Evolutionary conservation across 2,797 vertebrate genomes (phyloP).

Genomic region (Botia kubotai): DNA sequence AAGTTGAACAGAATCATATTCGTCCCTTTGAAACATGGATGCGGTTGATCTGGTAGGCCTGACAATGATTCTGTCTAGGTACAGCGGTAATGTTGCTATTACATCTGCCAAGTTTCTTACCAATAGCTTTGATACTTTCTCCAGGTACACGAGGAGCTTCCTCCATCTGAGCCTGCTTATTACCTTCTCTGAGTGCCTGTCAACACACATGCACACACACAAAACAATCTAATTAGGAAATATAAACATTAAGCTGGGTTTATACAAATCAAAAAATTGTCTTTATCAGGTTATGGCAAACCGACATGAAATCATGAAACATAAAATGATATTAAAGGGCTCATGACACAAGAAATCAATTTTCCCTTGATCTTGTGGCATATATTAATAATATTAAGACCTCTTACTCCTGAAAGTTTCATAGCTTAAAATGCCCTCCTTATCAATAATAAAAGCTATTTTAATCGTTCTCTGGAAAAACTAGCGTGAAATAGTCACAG

Average conservation of each 20-base stretch:
- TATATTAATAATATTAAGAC: too few relatives aligned
- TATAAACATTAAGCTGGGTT: neutral
- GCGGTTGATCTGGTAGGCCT: neutral
- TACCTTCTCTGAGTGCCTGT: conserved; percentile 86
- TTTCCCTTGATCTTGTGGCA: too few relatives aligned
- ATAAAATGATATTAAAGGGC: neutral
- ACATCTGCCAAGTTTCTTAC: conserved; percentile 69
- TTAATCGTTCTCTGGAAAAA: too few relatives aligned
- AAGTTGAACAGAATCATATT: neutral
- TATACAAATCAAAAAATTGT: neutral
- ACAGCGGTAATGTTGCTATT: neutral
- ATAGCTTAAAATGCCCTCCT: too few relatives aligned
- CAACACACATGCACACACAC: conserved; percentile 11
- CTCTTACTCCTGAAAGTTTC: too few relatives aligned
- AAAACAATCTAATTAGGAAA: neutral
- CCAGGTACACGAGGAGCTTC: conserved; percentile 91
- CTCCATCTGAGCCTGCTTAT: conserved; percentile 86
- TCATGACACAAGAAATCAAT: too few relatives aligned
- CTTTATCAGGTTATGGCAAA: neutral
- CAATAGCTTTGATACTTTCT: conserved; percentile 89
- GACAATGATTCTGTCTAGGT: neutral
- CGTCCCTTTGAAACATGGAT: neutral
- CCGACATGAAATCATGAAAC: neutral
- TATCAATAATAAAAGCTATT: too few relatives aligned
- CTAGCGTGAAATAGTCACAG: too few relatives aligned